A percentile compares a stretch with the other conserved stretches of the same genome.
Conservation (phyloP, 1,140 invertebrate species). For the Catajapyx aquilonaris region DNA sequence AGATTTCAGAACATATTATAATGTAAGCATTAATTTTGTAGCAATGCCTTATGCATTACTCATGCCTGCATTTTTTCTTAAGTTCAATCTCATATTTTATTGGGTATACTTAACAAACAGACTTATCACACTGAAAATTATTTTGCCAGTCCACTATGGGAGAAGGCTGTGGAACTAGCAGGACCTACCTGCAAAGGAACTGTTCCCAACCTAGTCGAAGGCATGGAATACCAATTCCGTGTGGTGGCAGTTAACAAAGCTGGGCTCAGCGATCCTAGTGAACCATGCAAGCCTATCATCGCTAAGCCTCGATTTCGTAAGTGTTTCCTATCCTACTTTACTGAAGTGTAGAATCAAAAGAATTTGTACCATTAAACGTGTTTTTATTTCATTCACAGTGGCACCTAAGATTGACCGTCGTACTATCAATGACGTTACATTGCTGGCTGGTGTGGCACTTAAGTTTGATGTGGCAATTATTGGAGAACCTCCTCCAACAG, state of each 20-base stretch:
- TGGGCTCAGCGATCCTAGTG: slow-evolving; percentile 69
- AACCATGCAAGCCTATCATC: slow-evolving; percentile 65
- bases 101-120: no score
- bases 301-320: slow-evolving; percentile 74
- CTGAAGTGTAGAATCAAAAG: not conserved
- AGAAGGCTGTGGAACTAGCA: slow-evolving; percentile 65
- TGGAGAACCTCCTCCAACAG: slow-evolving; percentile 75
- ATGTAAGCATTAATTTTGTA: no score
- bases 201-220: slow-evolving; percentile 77
- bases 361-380: not conserved
- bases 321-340: slow-evolving; percentile 14
- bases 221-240: slow-evolving; percentile 96
- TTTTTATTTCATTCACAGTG: slow-evolving; percentile 27
- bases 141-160: slow-evolving; percentile 53
- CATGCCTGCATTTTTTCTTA: no score
- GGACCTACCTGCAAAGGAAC: slow-evolving; percentile 43
- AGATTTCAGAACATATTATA: no score
- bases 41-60: no score
- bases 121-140: slow-evolving; percentile 1
- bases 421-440: slow-evolving; percentile 64
- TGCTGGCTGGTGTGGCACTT: slow-evolving; percentile 78
- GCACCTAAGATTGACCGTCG: slow-evolving; percentile 88
- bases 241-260: slow-evolving; percentile 89
- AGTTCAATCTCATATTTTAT: no score
- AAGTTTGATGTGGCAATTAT: slow-evolving; percentile 78